These are phyloP conservation scores for Lemur catta DNA, from an alignment of 2,797 vertebrate genomes.

Conservation along the genomic window DNA sequence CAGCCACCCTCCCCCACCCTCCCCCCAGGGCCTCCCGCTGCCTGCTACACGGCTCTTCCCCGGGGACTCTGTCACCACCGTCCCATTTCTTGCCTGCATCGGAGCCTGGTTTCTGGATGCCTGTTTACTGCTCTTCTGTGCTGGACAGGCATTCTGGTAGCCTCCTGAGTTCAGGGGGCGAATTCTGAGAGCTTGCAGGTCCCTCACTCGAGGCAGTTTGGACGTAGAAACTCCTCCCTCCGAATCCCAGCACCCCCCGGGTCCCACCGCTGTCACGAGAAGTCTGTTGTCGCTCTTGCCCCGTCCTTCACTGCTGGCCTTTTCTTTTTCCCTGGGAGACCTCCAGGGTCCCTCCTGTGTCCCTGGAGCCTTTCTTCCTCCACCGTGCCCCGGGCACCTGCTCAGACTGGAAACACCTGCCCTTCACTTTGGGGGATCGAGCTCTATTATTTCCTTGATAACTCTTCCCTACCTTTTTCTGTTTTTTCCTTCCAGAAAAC, in stretches of 20 bases:
- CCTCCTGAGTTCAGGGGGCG: background rate
- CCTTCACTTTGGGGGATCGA: background rate
- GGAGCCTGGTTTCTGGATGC: background rate
- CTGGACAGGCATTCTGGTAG: background rate
- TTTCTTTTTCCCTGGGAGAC: too few species aligned
- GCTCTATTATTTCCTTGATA: background rate
- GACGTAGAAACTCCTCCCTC: background rate
- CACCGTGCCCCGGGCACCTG: accelerated
- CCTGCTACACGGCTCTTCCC: accelerated
- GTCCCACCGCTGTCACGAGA: background rate
- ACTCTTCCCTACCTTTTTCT: background rate
- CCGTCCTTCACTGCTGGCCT: background rate
- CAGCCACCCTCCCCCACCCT: accelerated
- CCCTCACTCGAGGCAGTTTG: background rate
- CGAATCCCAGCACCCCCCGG: background rate
- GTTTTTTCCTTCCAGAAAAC: background rate
- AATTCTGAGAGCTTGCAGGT: background rate
- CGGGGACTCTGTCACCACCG: background rate
- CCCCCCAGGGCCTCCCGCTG: accelerated
- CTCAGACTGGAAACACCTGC: too few species aligned
- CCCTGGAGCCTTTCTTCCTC: background rate
- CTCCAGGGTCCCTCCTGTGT: background rate
- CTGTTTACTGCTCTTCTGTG: too few species aligned
- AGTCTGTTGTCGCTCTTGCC: accelerated
- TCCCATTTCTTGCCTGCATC: background rate